phyloP scores from a whole-genome alignment of 2,797 vertebrate species.

The Amniataba percoides region DNA sequence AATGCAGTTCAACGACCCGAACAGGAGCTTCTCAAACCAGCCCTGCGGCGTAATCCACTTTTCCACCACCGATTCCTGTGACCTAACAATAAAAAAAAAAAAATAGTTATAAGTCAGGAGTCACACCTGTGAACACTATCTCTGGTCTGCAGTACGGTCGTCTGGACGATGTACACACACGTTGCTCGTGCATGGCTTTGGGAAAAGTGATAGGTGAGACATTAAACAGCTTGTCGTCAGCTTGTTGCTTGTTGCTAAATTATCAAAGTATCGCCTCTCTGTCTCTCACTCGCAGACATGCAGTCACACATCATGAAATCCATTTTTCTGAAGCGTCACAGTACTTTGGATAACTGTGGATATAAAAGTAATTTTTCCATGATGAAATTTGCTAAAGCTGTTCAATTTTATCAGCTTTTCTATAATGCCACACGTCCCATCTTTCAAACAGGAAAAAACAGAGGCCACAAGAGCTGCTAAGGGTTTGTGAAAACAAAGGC shows the following conservation, averaged over 20 bases:
- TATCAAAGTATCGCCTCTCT: neutral
- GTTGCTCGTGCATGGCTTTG: conserved; percentile 10
- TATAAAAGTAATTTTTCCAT: neutral
- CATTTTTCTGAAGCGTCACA: neutral
- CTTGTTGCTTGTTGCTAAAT: neutral
- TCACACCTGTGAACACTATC: conserved; percentile 2
- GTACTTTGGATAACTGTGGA: neutral
- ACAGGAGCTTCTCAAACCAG: neutral
- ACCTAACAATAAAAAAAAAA: neutral
- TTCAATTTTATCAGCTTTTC: conserved; percentile 28
- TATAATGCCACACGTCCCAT: conserved; percentile 1
- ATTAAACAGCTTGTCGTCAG: conserved; percentile 7
- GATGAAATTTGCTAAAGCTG: conserved; percentile 5
- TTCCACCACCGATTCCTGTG: neutral
- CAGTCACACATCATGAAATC: neutral
- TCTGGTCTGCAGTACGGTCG: neutral
- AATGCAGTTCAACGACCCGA: neutral
- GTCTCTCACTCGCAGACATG: neutral
- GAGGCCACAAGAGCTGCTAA: conserved; percentile 12
- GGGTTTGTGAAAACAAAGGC: conserved; percentile 42
- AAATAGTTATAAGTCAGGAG: conserved; percentile 2
- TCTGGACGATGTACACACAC: neutral
- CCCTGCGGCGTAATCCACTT: neutral
- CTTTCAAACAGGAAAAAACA: conserved; percentile 35
- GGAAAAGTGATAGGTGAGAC: conserved; percentile 9